Percentiles rank a stretch among this genome's conserved stretches.
These are phyloP conservation scores for Opisthocomus hoazin DNA, from an alignment of 2,113 vertebrate species.

Conservation along the genomic window DNA sequence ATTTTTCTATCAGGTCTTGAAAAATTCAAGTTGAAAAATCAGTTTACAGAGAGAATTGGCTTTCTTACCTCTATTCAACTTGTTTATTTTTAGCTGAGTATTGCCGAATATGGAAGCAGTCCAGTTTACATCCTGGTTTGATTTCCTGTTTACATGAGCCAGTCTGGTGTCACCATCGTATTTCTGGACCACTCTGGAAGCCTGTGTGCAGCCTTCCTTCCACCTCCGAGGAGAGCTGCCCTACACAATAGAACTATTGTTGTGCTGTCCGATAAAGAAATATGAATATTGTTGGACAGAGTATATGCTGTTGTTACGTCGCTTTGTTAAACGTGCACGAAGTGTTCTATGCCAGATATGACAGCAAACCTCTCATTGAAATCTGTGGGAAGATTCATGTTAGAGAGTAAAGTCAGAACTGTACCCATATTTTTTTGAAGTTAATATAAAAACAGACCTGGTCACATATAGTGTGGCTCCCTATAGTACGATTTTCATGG, in stretches of 20 bases:
- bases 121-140: conserved; percentile 66
- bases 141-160: conserved; percentile 70
- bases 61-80: conserved; percentile 25
- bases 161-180: conserved; percentile 41
- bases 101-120: conserved; percentile 63
- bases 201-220: conserved; percentile 58
- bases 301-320: neutral
- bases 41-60: neutral
- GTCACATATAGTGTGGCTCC: neutral
- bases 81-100: conserved; percentile 63
- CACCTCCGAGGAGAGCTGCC: conserved; percentile 7
- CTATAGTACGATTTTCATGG: neutral
- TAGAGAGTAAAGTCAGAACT: neutral
- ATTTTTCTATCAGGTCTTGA: neutral
- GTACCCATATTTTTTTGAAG: neutral
- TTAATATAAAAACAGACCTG: neutral
- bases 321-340: neutral
- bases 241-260: conserved; percentile 50
- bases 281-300: neutral
- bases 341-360: neutral
- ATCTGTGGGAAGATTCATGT: neutral
- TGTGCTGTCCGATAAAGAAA: conserved; percentile 20
- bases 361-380: neutral
- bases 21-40: neutral
- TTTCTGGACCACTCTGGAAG: conserved; percentile 58